Evolutionary conservation across 2,888 invertebrate genomes (phyloP), one percentile per base, ranked within the genome.

Genomic region (Chorisops tibialis): DNA sequence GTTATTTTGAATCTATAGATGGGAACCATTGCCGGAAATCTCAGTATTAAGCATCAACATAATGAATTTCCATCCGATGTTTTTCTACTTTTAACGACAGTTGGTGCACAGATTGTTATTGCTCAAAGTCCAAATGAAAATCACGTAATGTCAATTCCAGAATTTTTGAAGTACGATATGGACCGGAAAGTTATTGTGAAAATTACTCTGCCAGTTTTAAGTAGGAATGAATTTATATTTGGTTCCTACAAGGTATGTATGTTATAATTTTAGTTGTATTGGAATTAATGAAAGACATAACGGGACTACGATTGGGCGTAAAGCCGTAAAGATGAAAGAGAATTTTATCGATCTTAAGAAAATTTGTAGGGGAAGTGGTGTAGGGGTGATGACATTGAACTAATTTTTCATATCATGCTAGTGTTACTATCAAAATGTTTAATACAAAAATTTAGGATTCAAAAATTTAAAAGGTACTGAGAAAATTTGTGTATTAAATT

Each of bases 21-120:
- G 12, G 86, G 83, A 24, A 82, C 83, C 1, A 74, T 87, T 56
- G 87, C 83, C n/a, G 87, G 87, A 0, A 87, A 87, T 69, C 70
- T 87, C 47, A 84, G 84, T 79, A 78, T 85, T 64, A 87, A 87
- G 71, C 80, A 86, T 70, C 70, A 76, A n/a, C 80, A 86, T 66
- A 78, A 74, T 9, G 84, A 84, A 49, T 87, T 87, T 71, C 82
- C 83, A 4, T 87, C 87, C 0, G 87, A 88, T 69, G 68, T 87
- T 4, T 86, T 83, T 69, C 70, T 85, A 2, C 68, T 79, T 3
- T 67, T 79, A 0, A 74, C 63, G 56, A 59, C 64, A 18, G 41
- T 62, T 22, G 66, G 68, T 67, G 65, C 62, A 21, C 48, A 30
- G 37, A 41, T 69, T 4, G 81, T 81, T 49, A 71, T 84, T 59